A percentile compares a stretch with the other conserved stretches of the same genome.
Evolutionary conservation across 2,888 invertebrate genomes (phyloP).

Genomic region (Aphidoletes aphidimyza): DNA sequence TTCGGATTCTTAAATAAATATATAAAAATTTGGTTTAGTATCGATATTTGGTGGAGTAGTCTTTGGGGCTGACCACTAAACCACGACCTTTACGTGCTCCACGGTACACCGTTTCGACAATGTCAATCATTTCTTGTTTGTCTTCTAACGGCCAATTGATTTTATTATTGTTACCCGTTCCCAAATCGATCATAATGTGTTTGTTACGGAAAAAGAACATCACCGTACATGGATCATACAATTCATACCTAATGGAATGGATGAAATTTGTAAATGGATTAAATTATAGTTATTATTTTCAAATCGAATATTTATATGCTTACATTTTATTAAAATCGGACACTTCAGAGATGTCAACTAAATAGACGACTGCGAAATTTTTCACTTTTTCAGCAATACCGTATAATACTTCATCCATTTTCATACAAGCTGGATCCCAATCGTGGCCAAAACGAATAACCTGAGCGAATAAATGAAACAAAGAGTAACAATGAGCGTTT

Average conservation of each 20-base stretch:
- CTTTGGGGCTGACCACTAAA: constrained; percentile 98
- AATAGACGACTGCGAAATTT: constrained; percentile 97
- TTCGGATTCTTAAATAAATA: too few relatives aligned
- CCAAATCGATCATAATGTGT: constrained; percentile 99
- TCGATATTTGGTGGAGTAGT: constrained; percentile 99
- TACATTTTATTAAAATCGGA: constrained; percentile 99
- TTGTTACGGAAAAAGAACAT: constrained; percentile 99
- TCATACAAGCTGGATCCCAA: constrained; percentile 99
- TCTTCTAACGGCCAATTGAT: constrained; percentile 99
- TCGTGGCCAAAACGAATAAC: constrained; percentile 98
- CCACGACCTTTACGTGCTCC: constrained; percentile 98
- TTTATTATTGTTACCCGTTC: constrained; percentile 99
- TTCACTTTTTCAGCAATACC: constrained; percentile 98
- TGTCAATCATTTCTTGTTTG: constrained; percentile 98
- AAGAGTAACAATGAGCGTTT: too few relatives aligned
- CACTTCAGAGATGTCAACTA: constrained; percentile 97
- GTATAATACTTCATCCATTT: constrained; percentile 98
- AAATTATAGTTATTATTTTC: neutral
- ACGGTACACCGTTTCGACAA: constrained; percentile 96
- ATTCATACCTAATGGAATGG: constrained; percentile 84
- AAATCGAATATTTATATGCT: too few relatives aligned
- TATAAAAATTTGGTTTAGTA: too few relatives aligned
- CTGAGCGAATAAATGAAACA: too few relatives aligned
- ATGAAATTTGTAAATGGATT: neutral
- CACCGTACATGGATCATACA: constrained; percentile 98